Base-by-base conservation (phyloP, 2,113 vertebrate species). In the Strix aluco region DNA sequence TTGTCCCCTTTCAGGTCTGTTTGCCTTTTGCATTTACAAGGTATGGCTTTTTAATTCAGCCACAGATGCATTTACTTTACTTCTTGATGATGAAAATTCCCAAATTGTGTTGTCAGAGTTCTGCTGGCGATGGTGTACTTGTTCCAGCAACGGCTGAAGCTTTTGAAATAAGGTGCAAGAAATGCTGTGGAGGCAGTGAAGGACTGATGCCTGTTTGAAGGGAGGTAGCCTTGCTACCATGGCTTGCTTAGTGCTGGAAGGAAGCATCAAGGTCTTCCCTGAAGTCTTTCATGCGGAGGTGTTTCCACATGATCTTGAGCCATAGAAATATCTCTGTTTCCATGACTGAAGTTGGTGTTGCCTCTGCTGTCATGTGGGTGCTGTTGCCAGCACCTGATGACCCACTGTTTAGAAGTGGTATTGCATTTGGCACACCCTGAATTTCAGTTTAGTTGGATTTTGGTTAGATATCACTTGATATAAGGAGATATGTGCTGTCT, bases 231-330 rank as follows among this genome's bases (percentile, higher is more conserved):
- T 59, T 90, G 11, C 13, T 30, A 11, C 63, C 5, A 0, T 12
- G 34, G 12, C 59, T 40, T 23, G 22, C 57, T 67, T 38, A 27
- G 3, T 15, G 32, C 61, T 12, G 6, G 19, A 19, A 69, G 49
- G 75, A 55, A 47, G 18, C 26, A 26, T 25, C 59, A 3, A 9
- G 34, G 6, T 55, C 23, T 49, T 69, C 42, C 23, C 6, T 17
- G 2, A n/a, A 55, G 49, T 16, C 9, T 29, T 73, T 11, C 6
- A 0, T n/a, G 4, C 3, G 0, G 54, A 52, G 40, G 1, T 29
- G 23, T 73, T 19, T 77, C 36, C 23, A 2, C 8, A 0, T 38
- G 4, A 3, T 54, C 32, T 44, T 57, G 21, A 58, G 63, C 71
- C 2, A 1, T 15, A 11, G n/a, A 42, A 80, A 7, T n/a, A 5